phyloP scores from a whole-genome alignment of 1,140 invertebrate genomes.

The Apocrypta bakeri region DNA sequence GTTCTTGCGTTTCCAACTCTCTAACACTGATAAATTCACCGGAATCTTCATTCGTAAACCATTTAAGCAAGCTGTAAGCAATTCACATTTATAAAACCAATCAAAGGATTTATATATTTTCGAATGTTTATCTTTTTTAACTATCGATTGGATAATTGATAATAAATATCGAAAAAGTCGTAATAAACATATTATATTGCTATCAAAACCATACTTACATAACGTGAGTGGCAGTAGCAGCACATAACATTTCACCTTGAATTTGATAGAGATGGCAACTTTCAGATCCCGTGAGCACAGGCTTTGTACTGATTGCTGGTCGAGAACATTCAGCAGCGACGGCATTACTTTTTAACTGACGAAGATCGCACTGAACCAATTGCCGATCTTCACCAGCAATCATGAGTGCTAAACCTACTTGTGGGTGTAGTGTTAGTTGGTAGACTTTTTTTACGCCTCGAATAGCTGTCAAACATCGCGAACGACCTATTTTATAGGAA shows the following conservation, averaged over 20 bases:
- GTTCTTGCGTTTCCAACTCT: slow-evolving; percentile 82
- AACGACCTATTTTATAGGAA: slow-evolving; percentile 64
- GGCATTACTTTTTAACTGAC: slow-evolving; percentile 78
- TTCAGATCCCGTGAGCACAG: slow-evolving; percentile 74
- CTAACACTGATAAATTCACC: slow-evolving; percentile 77
- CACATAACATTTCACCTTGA: slow-evolving; percentile 76
- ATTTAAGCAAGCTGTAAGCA: slow-evolving; percentile 71
- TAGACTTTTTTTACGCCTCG: slow-evolving; percentile 80
- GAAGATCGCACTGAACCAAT: slow-evolving; percentile 79
- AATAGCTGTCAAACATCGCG: slow-evolving; percentile 71
- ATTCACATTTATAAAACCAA: slow-evolving; percentile 14
- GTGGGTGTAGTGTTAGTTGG: slow-evolving; percentile 77
- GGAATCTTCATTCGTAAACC: slow-evolving; percentile 66
- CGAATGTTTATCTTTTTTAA: no score
- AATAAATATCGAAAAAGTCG: slow-evolving; percentile 5
- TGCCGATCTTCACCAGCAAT: slow-evolving; percentile 80
- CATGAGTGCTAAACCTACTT: slow-evolving; percentile 79
- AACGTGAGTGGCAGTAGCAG: slow-evolving; percentile 81
- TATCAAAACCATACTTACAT: slow-evolving; percentile 68
- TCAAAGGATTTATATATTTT: no score
- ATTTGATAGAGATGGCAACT: slow-evolving; percentile 80
- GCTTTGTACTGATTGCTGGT: slow-evolving; percentile 77
- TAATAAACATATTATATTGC: neutral
- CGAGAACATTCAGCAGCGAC: slow-evolving; percentile 77
- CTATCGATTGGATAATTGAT: no score